Base-by-base conservation (phyloP, 2,113 vertebrate species). In the Ammospiza caudacuta region DNA sequence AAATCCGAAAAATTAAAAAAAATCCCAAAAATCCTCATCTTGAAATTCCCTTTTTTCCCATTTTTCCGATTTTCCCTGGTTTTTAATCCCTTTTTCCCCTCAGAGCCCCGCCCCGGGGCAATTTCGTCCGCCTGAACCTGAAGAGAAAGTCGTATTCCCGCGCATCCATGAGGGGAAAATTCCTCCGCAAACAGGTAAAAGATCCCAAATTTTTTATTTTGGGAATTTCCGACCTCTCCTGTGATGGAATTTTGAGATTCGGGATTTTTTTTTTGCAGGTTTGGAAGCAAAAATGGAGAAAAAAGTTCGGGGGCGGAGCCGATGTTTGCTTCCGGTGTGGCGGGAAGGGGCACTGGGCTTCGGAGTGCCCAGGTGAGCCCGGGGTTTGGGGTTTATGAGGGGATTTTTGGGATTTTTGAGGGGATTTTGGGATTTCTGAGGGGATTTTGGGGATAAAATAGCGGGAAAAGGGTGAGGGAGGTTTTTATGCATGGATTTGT, bases 391-490 rank as follows among this genome's bases (percentile, higher is more conserved):
- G 37, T 37, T 37, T 37, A 37, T 37, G 37, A 37, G 37, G 37
- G 37, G 37, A 39, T 39, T 39, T 39, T 39, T 39, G 39, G 39
- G 39, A 39, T 39, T 39, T 39, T 39, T 39, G 39, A 7, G 6
- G 16, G 43, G 15, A 5, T 16, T 43, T 43, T 7, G 43, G 43
- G 44, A 15, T 19, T 44, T 44, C 18, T 44, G 44, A 44, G 44
- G 44, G 44, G 44, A 19, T 44, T 44, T 44, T 44, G 9, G 44
- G 51, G 51, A 16, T 54, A 18, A 54, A 54, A 54, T 1, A 3
- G 16, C 9, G 2, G 16, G 28, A 29, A 54, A 18, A 52, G 2
- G 6, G 16, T 29, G 28, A 29, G 6, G 17, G 6, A 2, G 11
- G 10, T 29, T 54, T 3, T 29, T 54, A 18, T 54, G 5, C 28